Base-by-base conservation (phyloP, 2,113 vertebrate species). In the Microtus montanus region DNA sequence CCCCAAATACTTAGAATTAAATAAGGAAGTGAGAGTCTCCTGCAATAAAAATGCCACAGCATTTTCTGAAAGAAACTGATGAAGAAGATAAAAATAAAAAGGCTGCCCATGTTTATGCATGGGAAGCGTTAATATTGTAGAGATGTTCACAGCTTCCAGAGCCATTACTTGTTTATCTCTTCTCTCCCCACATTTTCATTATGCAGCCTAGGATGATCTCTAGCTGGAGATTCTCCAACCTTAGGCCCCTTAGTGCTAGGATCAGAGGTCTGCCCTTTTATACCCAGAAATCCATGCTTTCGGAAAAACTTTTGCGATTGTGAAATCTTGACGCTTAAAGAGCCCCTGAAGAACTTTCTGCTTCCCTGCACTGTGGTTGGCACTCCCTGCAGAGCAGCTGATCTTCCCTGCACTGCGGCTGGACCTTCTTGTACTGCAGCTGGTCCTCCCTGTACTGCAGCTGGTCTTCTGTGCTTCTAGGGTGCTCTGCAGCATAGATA, bases 311-410 rank as follows among this genome's bases (percentile, higher is more conserved):
- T 75, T 95, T 70, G 93, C 7, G 44, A 26, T 74, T 64, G 89
- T 41, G 28, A 28, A 92, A 86, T 95, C 11, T 87, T 30, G 10
- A 71, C 90, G 80, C 58, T 17, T 47, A 87, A 83, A 8, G 61
- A 68, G 64, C 1, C n/a, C 13, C 79, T 88, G 64, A 1, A 91
- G 54, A 33, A 79, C 38, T 93, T 64, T 80, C 96, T 84, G 89
- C 35, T 83, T 91, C 74, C 28, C 93, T 95, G 90, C 97, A 89
- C 64, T 94, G 86, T 14, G 70, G 3, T 75, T 97, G 91, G 94
- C 90, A 12, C 28, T 66, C 24, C 5, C 75, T 33, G 14, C 10
- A 35, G 9, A 35, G 52, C 33, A 58, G 30, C 78, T 80, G 22
- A 19, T 83, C 83, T 22, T 93, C 82, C 75, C 35, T 90, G 88